Percentiles rank a stretch among this genome's conserved stretches.
phyloP scores from a whole-genome alignment of 2,113 vertebrate species.

The Dicrurus megarhynchus region DNA sequence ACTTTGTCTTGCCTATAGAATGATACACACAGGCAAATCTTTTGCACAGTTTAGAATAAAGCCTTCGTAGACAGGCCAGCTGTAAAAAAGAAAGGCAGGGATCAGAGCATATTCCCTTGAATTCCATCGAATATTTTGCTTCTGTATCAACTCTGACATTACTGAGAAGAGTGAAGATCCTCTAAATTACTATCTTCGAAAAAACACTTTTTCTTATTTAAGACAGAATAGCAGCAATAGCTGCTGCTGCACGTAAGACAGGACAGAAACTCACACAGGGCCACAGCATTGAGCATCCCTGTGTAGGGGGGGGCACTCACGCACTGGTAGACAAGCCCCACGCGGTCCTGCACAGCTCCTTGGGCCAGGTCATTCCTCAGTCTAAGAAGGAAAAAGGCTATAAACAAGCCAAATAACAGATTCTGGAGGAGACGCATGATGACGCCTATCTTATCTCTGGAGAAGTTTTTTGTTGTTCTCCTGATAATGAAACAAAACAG shows the following conservation, averaged over 20 bases:
- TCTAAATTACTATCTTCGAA: background rate
- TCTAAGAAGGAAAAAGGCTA: slow-evolving; percentile 86
- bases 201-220: background rate
- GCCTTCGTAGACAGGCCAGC: background rate
- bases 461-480: slow-evolving; percentile 83
- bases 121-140: background rate
- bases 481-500: slow-evolving; percentile 63
- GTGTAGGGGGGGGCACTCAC: slow-evolving; percentile 87
- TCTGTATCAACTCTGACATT: background rate
- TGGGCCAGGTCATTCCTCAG: slow-evolving; percentile 76
- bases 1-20: background rate
- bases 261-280: slow-evolving; percentile 84
- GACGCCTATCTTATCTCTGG: slow-evolving; percentile 86
- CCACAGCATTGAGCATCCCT: slow-evolving; percentile 92
- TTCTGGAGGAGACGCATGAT: slow-evolving; percentile 92
- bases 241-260: background rate
- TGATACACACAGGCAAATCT: background rate
- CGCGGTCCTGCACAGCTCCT: slow-evolving; percentile 89
- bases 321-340: slow-evolving; percentile 90
- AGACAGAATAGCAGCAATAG: background rate
- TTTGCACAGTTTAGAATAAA: background rate
- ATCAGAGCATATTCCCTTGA: background rate
- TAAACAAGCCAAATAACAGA: slow-evolving; percentile 85
- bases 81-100: background rate
- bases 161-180: background rate